phyloP scores from a whole-genome alignment of 2,113 vertebrate genomes.

The Montifringilla adamsi region DNA sequence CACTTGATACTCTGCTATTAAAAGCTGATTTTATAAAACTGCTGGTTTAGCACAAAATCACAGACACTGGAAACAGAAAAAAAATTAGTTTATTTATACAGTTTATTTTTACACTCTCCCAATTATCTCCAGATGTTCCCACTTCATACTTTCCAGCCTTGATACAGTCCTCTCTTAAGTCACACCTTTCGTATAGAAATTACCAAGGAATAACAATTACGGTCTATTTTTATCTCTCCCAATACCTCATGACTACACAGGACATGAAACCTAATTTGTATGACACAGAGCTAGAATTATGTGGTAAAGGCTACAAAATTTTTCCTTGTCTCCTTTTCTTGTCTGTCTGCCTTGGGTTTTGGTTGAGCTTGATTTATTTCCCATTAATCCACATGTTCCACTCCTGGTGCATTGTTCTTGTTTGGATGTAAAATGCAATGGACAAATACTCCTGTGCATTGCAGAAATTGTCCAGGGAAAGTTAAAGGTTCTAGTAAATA shows the following conservation, averaged over 20 bases:
- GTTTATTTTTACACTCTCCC: not conserved
- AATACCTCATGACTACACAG: not conserved
- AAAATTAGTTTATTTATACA: not conserved
- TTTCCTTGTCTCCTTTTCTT: not conserved
- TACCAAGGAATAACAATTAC: not conserved
- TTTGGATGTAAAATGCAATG: not conserved
- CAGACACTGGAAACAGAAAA: not conserved
- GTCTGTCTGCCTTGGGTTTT: not conserved
- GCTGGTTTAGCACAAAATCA: not conserved
- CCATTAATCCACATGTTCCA: not conserved
- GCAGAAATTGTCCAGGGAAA: not conserved
- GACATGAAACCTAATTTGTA: not conserved
- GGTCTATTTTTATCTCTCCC: not conserved
- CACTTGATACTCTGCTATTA: not conserved
- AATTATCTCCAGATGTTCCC: slow-evolving; percentile 27
- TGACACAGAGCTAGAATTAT: not conserved
- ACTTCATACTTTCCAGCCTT: not conserved
- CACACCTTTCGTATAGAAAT: not conserved
- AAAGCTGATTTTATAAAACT: not conserved
- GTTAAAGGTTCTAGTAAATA: not conserved
- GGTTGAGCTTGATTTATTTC: not conserved
- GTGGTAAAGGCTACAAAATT: not conserved
- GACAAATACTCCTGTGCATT: not conserved
- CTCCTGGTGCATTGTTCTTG: not conserved
- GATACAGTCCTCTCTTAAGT: not conserved